phyloP scores from a whole-genome alignment of 2,888 invertebrate genomes.

The Sinelater perroti region DNA sequence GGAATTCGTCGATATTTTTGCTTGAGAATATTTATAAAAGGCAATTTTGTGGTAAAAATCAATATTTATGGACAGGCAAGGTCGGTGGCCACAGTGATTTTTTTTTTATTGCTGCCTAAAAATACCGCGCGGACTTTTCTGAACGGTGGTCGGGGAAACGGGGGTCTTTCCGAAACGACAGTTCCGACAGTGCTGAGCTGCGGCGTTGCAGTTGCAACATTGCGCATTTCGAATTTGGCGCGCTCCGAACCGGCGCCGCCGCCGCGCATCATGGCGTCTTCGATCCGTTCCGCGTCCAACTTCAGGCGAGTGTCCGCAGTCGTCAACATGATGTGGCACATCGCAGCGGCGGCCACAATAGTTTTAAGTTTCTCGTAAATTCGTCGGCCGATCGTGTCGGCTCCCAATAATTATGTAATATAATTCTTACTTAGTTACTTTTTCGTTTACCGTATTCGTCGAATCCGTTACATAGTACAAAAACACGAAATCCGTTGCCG shows the following conservation, averaged over 20 bases:
- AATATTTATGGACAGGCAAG: no score
- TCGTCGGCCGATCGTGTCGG: constrained; percentile 58
- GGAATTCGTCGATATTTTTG: no score
- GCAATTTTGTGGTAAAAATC: no score
- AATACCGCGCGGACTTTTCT: no score
- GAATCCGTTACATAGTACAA: constrained; percentile 60
- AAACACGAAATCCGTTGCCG: constrained; percentile 58
- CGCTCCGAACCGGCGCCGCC: constrained; percentile 38
- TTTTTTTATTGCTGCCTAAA: no score
- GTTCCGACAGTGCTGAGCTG: no score
- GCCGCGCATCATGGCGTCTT: constrained; percentile 30
- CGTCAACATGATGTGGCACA: constrained; percentile 64
- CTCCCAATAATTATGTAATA: constrained; percentile 60
- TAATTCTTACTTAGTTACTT: constrained; percentile 54
- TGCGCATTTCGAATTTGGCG: constrained; percentile 52
- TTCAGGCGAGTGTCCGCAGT: constrained; percentile 54
- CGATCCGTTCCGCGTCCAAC: constrained; percentile 45
- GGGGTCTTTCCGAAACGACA: no score
- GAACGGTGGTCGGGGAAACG: no score
- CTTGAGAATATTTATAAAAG: no score
- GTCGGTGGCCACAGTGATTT: no score
- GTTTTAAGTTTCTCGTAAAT: constrained; percentile 58
- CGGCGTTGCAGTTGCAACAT: no score
- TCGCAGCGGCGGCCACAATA: constrained; percentile 60
- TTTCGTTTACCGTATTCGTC: constrained; percentile 57